Base-by-base conservation (phyloP, 2,113 vertebrate species). In the Podarcis cretensis region DNA sequence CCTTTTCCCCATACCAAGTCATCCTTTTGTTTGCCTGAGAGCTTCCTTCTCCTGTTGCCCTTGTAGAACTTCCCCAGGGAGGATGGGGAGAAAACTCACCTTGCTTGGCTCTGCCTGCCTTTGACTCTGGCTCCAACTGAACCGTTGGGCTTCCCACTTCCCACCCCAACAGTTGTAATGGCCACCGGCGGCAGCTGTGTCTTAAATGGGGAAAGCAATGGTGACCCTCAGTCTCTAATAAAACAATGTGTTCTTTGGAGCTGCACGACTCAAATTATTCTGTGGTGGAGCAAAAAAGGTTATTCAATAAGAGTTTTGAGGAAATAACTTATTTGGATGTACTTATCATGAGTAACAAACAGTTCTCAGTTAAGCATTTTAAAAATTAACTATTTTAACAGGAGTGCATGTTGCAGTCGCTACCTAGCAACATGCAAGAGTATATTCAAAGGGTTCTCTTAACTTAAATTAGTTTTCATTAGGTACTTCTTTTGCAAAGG, bases 341-440 rank as follows among this genome's bases (percentile, higher is more conserved):
- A 80, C 71, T 66, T 63, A 86, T 90, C 92, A 71, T 0, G 13
- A 88, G 66, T 85, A 89, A 92, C 48, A 76, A 76, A 86, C 35
- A 54, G 10, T 12, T 1, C 10, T 78, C 3, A 21, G 35, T 82
- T 95, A 83, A 87, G 87, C 85, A 7, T 79, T n/a, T 89, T 88
- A 21, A 86, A 81, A 91, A 92, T 90, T 97, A 97, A 97, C 0
- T 6, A 96, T 92, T 96, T 96, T 96, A 97, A 96, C 95, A 89
- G 93, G 85, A 68, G 35, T 5, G 90, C 96, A 95, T 97, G 93
- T 95, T 95, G 89, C 90, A 90, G 57, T 93, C 94, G 96, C 96
- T 94, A 78, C 95, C 85, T 91, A 96, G 94, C 94, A 95, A 96
- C 95, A 54, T 14, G 43, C 9, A 20, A 69, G 20, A 91, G 65